Percentiles rank a stretch among this genome's conserved stretches.
Evolutionary conservation across 1,140 invertebrate genomes (phyloP).

Genomic region (Semibalanus balanoides): DNA sequence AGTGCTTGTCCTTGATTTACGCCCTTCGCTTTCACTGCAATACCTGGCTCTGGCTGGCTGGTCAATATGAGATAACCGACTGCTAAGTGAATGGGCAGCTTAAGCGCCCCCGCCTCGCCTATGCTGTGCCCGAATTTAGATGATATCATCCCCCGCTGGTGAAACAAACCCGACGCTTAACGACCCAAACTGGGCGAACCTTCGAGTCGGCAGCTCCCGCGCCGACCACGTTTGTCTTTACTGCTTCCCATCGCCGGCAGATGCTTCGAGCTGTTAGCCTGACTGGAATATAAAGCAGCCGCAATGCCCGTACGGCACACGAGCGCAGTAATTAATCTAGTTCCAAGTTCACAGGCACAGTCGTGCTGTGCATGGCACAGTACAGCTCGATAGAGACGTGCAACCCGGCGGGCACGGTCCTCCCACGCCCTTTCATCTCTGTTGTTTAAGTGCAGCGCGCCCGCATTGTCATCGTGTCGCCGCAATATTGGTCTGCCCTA

Average conservation of each 20-base stretch:
- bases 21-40: background rate
- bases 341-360: too few relatives aligned
- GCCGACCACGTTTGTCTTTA: background rate
- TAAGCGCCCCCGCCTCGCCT: background rate
- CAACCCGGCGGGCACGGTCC: too few relatives aligned
- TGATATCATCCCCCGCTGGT: background rate
- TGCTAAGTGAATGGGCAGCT: background rate
- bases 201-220: background rate
- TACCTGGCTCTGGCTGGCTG: background rate
- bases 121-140: background rate
- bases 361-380: too few relatives aligned
- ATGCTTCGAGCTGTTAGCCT: background rate
- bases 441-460: too few relatives aligned
- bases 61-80: background rate
- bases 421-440: too few relatives aligned
- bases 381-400: too few relatives aligned
- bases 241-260: background rate
- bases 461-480: background rate
- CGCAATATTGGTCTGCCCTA: too few relatives aligned
- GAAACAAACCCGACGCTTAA: background rate
- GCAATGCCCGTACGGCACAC: too few relatives aligned
- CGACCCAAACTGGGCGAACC: background rate
- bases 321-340: too few relatives aligned
- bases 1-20: background rate
- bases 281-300: background rate